A percentile compares a stretch with the other conserved stretches of the same genome.
These are phyloP conservation scores for Drosophila heteroneura DNA, from an alignment of 2,888 invertebrate species.

Conservation along the genomic window DNA sequence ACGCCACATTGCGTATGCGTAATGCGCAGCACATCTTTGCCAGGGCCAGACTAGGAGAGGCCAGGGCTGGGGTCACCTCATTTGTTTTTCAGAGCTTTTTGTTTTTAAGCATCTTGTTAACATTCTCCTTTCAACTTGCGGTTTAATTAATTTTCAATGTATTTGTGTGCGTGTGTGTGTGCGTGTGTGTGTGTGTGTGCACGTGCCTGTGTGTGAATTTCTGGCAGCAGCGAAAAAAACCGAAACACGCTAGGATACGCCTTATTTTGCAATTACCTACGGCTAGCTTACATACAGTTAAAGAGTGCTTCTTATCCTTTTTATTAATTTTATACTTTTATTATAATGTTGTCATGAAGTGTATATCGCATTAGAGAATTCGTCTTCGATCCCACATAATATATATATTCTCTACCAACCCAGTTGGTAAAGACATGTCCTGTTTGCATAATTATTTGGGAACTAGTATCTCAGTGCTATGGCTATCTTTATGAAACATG, in stretches of 20 bases:
- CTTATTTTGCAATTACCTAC: background rate
- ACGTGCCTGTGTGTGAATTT: background rate
- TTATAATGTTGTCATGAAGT: no score
- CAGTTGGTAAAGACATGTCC: background rate
- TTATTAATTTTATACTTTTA: background rate
- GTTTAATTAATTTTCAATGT: slow-evolving; percentile 78
- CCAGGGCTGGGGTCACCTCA: slow-evolving; percentile 22
- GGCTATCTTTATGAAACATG: background rate
- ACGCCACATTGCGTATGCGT: slow-evolving; percentile 67
- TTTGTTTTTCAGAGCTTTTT: slow-evolving; percentile 55
- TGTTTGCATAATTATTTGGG: background rate
- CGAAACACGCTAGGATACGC: background rate
- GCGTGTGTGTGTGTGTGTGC: background rate
- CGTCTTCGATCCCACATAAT: background rate
- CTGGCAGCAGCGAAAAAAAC: background rate
- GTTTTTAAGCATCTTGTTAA: slow-evolving; percentile 72
- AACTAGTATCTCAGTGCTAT: background rate
- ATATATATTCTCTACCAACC: background rate
- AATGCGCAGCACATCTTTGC: slow-evolving; percentile 42
- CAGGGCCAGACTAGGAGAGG: background rate
- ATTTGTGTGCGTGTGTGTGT: slow-evolving; percentile 16
- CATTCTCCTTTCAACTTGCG: slow-evolving; percentile 62
- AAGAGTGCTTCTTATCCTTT: background rate
- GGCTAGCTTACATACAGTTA: background rate
- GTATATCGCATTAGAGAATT: no score